phyloP scores from a whole-genome alignment of 2,113 vertebrate species.

The Aix galericulata region DNA sequence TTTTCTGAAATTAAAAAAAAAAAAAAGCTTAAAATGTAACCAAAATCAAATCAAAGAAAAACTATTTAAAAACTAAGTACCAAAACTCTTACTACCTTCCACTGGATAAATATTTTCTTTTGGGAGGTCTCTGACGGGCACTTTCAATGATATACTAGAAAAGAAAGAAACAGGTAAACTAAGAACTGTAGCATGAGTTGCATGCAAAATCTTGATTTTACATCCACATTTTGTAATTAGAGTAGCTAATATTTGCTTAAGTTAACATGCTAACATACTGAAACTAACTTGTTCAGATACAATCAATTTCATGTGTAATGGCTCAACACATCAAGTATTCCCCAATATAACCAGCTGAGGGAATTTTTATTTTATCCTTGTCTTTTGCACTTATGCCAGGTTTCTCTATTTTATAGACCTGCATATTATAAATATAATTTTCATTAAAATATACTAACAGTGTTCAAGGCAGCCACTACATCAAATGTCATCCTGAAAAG shows the following conservation, averaged over 20 bases:
- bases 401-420: not conserved
- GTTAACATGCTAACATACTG: not conserved
- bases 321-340: not conserved
- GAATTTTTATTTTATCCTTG: not conserved
- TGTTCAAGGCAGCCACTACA: not conserved
- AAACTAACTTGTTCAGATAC: not conserved
- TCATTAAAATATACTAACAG: not conserved
- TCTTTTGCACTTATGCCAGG: not conserved
- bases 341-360: not conserved
- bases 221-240: not conserved
- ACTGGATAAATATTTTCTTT: slow-evolving; percentile 89
- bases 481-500: not conserved
- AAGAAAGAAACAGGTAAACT: not conserved
- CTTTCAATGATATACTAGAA: slow-evolving; percentile 97
- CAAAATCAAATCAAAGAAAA: slow-evolving; percentile 12
- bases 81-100: slow-evolving; percentile 79
- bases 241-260: not conserved
- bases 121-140: slow-evolving; percentile 94
- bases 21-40: slow-evolving; percentile 37
- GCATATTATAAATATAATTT: not conserved
- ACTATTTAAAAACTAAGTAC: not conserved
- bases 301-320: not conserved
- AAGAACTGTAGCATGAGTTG: not conserved
- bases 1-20: slow-evolving; percentile 80
- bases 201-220: not conserved